A percentile compares a stretch with the other conserved stretches of the same genome.
Conservation (phyloP, 1,140 invertebrate species). For the Cherax quadricarinatus region DNA sequence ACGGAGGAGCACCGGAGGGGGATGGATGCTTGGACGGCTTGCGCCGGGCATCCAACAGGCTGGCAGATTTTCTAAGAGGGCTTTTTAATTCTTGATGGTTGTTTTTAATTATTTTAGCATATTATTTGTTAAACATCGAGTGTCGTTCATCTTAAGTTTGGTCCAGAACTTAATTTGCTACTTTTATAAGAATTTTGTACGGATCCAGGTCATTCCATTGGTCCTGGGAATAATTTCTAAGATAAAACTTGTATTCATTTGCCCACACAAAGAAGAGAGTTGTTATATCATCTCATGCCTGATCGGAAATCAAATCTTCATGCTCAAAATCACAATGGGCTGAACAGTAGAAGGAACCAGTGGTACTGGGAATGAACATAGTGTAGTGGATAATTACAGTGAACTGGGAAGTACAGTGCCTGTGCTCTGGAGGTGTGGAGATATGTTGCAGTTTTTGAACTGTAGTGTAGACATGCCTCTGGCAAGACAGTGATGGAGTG, state of each 20-base stretch:
- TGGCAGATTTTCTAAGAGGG: slow-evolving; percentile 67
- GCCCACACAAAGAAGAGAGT: slow-evolving; percentile 45
- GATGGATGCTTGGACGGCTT: slow-evolving; percentile 66
- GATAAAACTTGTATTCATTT: slow-evolving; percentile 22
- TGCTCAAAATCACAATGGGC: slow-evolving; percentile 66
- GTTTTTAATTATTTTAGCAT: slow-evolving; percentile 66
- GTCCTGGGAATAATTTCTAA: slow-evolving; percentile 18
- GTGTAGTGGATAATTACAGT: slow-evolving; percentile 21
- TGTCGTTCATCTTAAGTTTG: slow-evolving; percentile 57
- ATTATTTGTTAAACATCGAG: slow-evolving; percentile 67
- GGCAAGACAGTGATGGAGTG: too few species aligned
- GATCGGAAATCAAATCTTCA: slow-evolving; percentile 66
- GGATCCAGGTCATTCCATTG: slow-evolving; percentile 39
- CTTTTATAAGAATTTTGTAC: slow-evolving; percentile 57
- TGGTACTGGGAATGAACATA: not conserved
- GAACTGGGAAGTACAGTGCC: slow-evolving; percentile 1
- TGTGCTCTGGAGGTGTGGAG: too few species aligned
- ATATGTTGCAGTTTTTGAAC: too few species aligned
- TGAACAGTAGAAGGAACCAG: slow-evolving; percentile 32
- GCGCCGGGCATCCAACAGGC: slow-evolving; percentile 67
- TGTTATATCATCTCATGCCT: slow-evolving; percentile 61
- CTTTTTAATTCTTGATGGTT: slow-evolving; percentile 71
- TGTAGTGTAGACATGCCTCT: too few species aligned
- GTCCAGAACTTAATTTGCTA: slow-evolving; percentile 25
- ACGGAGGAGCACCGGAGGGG: slow-evolving; percentile 34